Evolutionary conservation across 2,888 invertebrate species (phyloP), one percentile per base, ranked within the genome.

Genomic region (Protonemura montana): DNA sequence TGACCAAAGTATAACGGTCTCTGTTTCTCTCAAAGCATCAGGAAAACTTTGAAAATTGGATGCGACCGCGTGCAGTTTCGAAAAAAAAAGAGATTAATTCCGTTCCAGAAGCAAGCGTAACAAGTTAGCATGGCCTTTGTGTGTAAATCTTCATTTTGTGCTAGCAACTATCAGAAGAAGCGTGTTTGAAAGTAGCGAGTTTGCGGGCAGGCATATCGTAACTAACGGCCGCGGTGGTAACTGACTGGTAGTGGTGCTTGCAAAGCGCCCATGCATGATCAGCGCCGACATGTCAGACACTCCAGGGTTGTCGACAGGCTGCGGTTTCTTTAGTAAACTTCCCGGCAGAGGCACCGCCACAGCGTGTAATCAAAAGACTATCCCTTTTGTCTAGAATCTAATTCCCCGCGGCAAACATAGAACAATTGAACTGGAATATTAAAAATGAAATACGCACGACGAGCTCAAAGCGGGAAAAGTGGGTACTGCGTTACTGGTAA

Each of bases 341-440:
- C 35, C 35, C 6, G 2, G 35, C 35, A 35, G n/a, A n/a, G 59
- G 16, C 59, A 59, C 1, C 59, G 59, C 59, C 13, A 13, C 41
- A 59, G 13, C 21, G 13, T 21, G 59, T 59, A 59, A 78, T 78
- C 78, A 78, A 78, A 78, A 78, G 78, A 59, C 59, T 59, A 59
- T 59, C 78, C n/a, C 28, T 78, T 78, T 78, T 28, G 78, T 78
- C 78, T 78, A 78, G 26, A 26, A 78, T 78, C 27, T 78, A 78
- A 78, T 78, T 78, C 78, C 78, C 78, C 27, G 78, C 1, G 28
- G 78, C 78, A 26, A 26, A 26, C 10, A 10, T 7, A 26, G 78
- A 78, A 78, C 78, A 78, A 78, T 27, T 78, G 78, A 28, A 78
- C 78, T 78, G 78, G 28, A 78, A 78, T 78, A 78, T 78, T 78